Conservation (phyloP, 2,888 invertebrate species). For the Pterostichus niger region DNA sequence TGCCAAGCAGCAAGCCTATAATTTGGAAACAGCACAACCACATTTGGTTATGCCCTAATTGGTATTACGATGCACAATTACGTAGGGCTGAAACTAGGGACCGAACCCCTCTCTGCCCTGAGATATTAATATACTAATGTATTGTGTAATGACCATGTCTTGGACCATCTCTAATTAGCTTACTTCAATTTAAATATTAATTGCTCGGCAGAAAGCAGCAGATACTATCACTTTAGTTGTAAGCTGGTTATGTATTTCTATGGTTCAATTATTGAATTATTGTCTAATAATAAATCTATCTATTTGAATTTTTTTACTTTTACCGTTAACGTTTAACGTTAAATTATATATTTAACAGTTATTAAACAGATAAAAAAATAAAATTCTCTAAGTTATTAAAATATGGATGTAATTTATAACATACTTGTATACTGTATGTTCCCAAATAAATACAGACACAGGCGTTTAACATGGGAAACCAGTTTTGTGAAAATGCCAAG, state of each 20-base stretch:
- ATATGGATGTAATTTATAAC: too few species aligned
- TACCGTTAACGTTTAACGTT: too few species aligned
- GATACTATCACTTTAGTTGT: not conserved
- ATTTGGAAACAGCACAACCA: slow-evolving; percentile 48
- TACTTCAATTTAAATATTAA: slow-evolving; percentile 51
- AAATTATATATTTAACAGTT: too few species aligned
- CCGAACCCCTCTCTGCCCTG: slow-evolving; percentile 1
- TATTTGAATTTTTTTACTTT: too few species aligned
- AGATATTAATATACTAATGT: slow-evolving; percentile 54
- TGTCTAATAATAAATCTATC: too few species aligned
- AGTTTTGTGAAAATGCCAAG: too few species aligned
- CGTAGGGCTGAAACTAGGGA: slow-evolving; percentile 3
- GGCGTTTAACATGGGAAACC: too few species aligned
- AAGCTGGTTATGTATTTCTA: not conserved
- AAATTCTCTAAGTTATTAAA: too few species aligned
- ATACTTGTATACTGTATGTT: too few species aligned
- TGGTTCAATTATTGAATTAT: not conserved
- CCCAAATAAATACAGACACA: too few species aligned
- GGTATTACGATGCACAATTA: slow-evolving; percentile 52
- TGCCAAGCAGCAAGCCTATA: slow-evolving; percentile 3
- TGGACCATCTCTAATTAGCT: slow-evolving; percentile 43
- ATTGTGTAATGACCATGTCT: slow-evolving; percentile 42
- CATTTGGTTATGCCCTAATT: slow-evolving; percentile 51
- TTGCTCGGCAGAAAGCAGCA: not conserved
- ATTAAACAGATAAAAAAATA: too few species aligned